Evolutionary conservation across 2,797 vertebrate genomes (phyloP).

Genomic region (Rhadinocentrus ornatus): DNA sequence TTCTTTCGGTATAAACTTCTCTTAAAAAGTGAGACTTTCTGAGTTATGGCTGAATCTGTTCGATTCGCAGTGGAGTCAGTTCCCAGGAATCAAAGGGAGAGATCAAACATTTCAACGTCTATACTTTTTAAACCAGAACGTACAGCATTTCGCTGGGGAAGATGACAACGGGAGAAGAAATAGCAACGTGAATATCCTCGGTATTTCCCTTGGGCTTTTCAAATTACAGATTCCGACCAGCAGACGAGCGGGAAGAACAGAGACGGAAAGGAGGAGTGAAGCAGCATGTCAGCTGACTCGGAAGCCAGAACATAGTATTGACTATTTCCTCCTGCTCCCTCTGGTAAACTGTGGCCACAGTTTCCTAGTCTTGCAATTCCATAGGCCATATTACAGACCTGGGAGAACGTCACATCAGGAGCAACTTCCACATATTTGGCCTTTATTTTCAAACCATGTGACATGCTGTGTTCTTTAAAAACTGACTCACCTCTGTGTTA

Average conservation of each 20-base stretch:
- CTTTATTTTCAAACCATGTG: background rate
- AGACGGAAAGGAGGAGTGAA: conserved; percentile 48
- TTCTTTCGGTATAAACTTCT: conserved; percentile 1
- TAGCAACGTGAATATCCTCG: conserved; percentile 73
- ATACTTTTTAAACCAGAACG: conserved; percentile 64
- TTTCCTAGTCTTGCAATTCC: conserved; percentile 69
- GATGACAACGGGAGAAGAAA: conserved; percentile 75
- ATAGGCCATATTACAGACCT: conserved; percentile 45
- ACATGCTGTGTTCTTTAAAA: background rate
- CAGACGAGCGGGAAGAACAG: conserved; percentile 55
- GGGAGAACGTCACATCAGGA: background rate
- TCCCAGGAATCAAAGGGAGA: conserved; percentile 18
- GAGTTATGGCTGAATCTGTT: background rate
- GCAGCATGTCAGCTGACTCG: conserved; percentile 55
- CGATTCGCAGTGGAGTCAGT: conserved; percentile 16
- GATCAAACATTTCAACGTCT: conserved; percentile 60
- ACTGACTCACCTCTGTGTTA: background rate
- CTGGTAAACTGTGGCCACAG: conserved; percentile 53
- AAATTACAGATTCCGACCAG: conserved; percentile 78
- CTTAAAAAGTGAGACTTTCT: background rate
- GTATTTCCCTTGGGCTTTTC: conserved; percentile 78
- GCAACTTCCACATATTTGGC: background rate
- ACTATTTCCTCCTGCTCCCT: conserved; percentile 44
- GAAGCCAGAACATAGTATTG: conserved; percentile 69
- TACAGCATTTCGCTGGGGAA: conserved; percentile 67